These are phyloP conservation scores for Embidobia sp. DNA, from an alignment of 2,888 invertebrate genomes.

Conservation along the genomic window DNA sequence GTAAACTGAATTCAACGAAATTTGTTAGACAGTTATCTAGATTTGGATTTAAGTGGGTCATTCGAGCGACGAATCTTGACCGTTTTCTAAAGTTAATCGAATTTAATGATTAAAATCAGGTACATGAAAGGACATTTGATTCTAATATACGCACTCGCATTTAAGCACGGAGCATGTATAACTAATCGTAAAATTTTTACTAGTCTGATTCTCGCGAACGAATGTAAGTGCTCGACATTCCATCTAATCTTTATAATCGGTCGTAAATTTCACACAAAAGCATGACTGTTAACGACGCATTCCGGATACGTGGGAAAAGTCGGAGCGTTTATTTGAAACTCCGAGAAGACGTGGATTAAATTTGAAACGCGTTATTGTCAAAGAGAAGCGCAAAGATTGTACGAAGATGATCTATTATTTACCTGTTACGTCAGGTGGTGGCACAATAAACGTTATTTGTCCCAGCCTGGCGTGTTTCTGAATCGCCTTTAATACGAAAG, in stretches of 20 bases:
- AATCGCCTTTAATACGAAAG: too few species aligned
- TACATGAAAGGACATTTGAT: constrained; percentile 13
- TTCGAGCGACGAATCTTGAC: constrained; percentile 9
- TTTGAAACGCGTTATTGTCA: constrained; percentile 33
- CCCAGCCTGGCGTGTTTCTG: too few species aligned
- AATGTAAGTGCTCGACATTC: constrained; percentile 41
- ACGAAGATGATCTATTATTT: too few species aligned
- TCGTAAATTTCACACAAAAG: constrained; percentile 56
- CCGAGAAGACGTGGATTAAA: constrained; percentile 21
- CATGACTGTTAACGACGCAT: constrained; percentile 32
- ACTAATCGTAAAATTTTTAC: constrained; percentile 45
- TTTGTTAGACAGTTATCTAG: constrained; percentile 18
- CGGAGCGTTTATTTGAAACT: constrained; percentile 17
- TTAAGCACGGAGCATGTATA: constrained; percentile 16
- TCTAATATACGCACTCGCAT: constrained; percentile 26
- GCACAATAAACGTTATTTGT: too few species aligned
- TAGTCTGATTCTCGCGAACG: constrained; percentile 22
- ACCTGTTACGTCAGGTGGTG: too few species aligned
- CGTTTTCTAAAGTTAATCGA: constrained; percentile 34
- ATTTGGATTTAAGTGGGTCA: constrained; percentile 21
- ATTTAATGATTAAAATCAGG: constrained; percentile 28
- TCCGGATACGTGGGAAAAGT: constrained; percentile 50
- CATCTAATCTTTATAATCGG: constrained; percentile 57
- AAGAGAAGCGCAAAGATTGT: constrained; percentile 1
- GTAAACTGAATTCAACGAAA: constrained; percentile 9